These are phyloP conservation scores for Cettia cetti DNA, from an alignment of 2,113 vertebrate genomes.

Conservation along the genomic window DNA sequence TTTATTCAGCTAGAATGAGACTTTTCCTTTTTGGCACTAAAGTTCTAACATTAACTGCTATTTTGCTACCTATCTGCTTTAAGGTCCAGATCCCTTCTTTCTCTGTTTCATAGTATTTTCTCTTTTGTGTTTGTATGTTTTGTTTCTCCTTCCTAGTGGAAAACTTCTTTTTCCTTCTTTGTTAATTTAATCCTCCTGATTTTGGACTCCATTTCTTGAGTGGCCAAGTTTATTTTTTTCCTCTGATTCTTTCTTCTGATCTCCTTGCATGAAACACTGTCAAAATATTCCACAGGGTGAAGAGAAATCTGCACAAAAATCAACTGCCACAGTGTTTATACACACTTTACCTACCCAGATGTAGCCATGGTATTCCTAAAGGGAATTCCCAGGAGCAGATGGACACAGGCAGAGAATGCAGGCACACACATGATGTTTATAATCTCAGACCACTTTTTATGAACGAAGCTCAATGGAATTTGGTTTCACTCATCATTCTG, in stretches of 20 bases:
- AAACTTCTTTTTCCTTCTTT: neutral
- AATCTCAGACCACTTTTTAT: neutral
- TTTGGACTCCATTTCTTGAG: neutral
- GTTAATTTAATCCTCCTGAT: neutral
- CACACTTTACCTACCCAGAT: neutral
- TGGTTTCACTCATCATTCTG: neutral
- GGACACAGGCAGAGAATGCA: neutral
- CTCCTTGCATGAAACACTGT: neutral
- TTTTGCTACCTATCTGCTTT: neutral
- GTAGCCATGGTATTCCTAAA: neutral
- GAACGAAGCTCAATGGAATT: neutral
- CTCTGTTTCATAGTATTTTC: neutral
- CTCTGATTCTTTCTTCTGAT: neutral
- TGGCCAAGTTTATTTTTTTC: neutral
- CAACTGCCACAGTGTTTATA: accelerated
- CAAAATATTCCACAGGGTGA: neutral
- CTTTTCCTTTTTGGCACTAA: neutral
- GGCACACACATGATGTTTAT: neutral
- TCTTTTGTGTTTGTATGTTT: neutral
- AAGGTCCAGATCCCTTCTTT: neutral
- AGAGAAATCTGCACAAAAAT: neutral
- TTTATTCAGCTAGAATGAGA: neutral
- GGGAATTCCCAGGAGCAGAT: neutral
- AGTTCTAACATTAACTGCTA: neutral
- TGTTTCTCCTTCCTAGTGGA: neutral